Conservation (phyloP, 2,113 vertebrate species). For the Gallinago paraguaiae region DNA sequence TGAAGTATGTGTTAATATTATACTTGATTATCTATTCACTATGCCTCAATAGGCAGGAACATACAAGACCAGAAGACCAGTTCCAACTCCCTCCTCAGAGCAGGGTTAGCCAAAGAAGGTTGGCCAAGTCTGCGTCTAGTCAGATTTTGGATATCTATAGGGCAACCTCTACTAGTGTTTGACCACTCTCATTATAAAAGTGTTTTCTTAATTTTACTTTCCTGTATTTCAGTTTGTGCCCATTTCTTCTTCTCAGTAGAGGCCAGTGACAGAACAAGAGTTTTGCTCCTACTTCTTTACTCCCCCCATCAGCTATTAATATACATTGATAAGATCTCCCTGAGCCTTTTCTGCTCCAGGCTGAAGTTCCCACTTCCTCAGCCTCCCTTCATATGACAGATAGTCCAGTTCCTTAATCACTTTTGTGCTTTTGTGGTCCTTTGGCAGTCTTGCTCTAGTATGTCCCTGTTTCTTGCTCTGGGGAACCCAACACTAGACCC, state of each 20-base stretch:
- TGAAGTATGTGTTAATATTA: background rate
- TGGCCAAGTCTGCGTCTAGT: rapidly evolving
- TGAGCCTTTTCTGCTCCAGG: background rate
- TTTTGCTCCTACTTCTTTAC: background rate
- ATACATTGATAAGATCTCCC: background rate
- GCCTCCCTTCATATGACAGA: background rate
- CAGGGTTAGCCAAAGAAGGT: background rate
- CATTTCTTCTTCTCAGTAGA: background rate
- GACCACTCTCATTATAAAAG: background rate
- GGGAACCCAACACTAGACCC: background rate
- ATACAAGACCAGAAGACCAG: background rate
- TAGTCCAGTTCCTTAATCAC: background rate
- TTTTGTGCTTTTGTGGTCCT: background rate
- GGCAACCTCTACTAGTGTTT: background rate
- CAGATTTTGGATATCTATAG: background rate
- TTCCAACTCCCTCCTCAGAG: background rate
- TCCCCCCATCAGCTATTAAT: background rate
- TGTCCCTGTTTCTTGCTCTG: background rate
- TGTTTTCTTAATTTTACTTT: background rate
- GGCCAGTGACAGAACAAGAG: background rate
- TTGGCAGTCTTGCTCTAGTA: background rate
- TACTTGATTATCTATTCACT: conserved; percentile 1
- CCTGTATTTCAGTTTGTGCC: background rate
- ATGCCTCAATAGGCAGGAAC: background rate
- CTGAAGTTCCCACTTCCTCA: background rate